Percentiles rank a stretch among this genome's conserved stretches.
phyloP scores from a whole-genome alignment of 2,113 vertebrate genomes.

The Tangachromis dhanisi region DNA sequence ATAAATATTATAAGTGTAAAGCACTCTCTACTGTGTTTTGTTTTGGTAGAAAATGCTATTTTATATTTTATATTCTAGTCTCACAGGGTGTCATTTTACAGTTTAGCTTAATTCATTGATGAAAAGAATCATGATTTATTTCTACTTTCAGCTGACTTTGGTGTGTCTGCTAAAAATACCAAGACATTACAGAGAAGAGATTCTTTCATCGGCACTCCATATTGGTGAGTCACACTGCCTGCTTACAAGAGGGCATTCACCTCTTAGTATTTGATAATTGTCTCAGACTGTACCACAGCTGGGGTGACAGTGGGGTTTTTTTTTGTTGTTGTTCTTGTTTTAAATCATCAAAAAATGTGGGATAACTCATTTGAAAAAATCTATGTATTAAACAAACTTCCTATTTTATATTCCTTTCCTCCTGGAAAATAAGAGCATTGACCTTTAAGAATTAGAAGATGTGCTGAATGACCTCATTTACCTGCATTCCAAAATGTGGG shows the following conservation, averaged over 20 bases:
- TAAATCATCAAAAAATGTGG: not conserved
- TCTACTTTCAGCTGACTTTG: conserved; percentile 92
- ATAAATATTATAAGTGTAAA: not conserved
- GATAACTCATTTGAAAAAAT: not conserved
- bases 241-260: not conserved
- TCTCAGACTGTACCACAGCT: not conserved
- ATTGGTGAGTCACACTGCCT: conserved; percentile 85
- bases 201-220: conserved; percentile 97
- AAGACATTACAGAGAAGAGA: conserved; percentile 96
- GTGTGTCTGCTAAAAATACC: conserved; percentile 98
- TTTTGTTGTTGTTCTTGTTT: not conserved
- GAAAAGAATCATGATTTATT: conserved; percentile 14
- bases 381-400: not conserved
- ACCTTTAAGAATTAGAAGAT: not conserved
- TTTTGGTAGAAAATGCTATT: not conserved
- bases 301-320: fast-evolving
- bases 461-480: not conserved
- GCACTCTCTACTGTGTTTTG: not conserved
- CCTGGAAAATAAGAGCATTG: not conserved
- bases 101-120: not conserved
- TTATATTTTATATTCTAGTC: not conserved
- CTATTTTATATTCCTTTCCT: not conserved
- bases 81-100: not conserved
- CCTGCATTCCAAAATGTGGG: not conserved
- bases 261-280: not conserved